A percentile compares a stretch with the other conserved stretches of the same genome.
phyloP scores from a whole-genome alignment of 2,888 invertebrate genomes.

The Anoncus sp. region DNA sequence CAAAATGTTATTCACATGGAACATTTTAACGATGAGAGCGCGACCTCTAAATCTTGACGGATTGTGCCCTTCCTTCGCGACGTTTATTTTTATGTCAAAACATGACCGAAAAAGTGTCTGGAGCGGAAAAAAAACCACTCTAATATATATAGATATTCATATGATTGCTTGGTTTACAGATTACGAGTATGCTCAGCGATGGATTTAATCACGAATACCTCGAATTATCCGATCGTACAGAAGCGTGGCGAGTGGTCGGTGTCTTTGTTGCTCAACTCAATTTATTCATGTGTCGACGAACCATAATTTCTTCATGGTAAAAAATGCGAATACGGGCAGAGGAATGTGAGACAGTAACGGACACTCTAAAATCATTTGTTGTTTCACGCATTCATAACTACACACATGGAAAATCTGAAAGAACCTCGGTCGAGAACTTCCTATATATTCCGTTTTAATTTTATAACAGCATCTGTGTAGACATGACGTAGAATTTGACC shows the following conservation, averaged over 20 bases:
- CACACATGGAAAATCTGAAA: not conserved
- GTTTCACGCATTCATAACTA: constrained; percentile 15
- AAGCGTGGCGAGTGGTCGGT: constrained; percentile 64
- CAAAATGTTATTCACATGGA: no score
- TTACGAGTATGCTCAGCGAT: constrained; percentile 47
- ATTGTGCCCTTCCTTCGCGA: no score
- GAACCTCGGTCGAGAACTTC: not conserved
- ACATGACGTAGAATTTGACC: not conserved
- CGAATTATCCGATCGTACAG: constrained; percentile 67
- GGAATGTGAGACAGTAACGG: constrained; percentile 34
- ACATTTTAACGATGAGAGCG: no score
- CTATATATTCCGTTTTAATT: not conserved
- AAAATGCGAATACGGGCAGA: not conserved
- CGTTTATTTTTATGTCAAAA: no score
- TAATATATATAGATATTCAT: no score
- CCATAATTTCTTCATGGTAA: constrained; percentile 1
- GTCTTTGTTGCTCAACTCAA: constrained; percentile 57
- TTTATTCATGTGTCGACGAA: constrained; percentile 47
- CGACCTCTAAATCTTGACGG: no score
- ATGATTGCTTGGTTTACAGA: constrained; percentile 29
- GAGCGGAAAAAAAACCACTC: no score
- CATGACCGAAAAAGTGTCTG: no score
- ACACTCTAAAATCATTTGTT: constrained; percentile 34
- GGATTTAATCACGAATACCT: constrained; percentile 67
- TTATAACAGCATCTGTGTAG: not conserved